Conservation (phyloP, 2,797 vertebrate species). For the Todus mexicanus region DNA sequence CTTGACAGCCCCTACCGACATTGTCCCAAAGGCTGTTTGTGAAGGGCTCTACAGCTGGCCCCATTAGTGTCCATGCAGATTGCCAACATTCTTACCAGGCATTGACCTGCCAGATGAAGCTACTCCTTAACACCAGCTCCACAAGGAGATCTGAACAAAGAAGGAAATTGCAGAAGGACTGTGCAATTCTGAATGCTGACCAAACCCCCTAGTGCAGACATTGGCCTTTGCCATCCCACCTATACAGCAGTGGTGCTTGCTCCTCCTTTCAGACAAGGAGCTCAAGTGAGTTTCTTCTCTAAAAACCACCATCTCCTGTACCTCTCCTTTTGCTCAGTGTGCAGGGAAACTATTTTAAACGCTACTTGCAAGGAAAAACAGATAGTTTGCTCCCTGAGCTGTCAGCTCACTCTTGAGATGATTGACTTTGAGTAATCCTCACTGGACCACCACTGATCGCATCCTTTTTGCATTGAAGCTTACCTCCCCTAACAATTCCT, state of each 20-base stretch:
- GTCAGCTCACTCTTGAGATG: neutral
- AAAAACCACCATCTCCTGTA: neutral
- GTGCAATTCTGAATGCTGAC: neutral
- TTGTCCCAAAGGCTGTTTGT: neutral
- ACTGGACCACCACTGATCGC: no score
- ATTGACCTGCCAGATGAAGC: neutral
- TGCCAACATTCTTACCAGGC: accelerated
- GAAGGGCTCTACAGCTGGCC: neutral
- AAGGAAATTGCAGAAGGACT: neutral
- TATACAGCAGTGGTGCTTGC: accelerated
- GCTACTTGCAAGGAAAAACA: neutral
- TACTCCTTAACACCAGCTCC: neutral
- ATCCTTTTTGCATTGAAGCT: neutral
- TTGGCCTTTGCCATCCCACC: neutral
- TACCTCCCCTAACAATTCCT: neutral
- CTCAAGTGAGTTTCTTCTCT: neutral
- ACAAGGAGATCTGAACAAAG: neutral
- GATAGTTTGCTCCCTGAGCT: neutral
- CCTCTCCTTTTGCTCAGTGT: neutral
- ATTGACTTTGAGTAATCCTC: neutral
- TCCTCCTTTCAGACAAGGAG: neutral
- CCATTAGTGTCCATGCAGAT: neutral
- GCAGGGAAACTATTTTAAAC: neutral
- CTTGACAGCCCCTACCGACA: neutral
- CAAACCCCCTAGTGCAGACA: neutral